Evolutionary conservation across 2,113 vertebrate genomes (phyloP).

Genomic region (Sus scrofa): DNA sequence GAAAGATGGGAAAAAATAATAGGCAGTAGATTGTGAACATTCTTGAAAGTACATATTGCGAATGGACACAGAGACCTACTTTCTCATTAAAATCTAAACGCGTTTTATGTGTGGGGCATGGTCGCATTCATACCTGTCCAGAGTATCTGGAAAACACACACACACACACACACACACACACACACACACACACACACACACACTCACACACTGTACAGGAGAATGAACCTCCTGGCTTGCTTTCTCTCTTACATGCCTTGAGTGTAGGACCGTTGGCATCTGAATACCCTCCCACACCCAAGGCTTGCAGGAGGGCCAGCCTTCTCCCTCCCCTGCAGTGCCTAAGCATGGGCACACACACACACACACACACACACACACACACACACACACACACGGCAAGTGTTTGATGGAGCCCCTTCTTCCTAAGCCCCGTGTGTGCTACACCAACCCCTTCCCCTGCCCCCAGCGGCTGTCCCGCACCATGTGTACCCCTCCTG

Average conservation of each 20-base stretch:
- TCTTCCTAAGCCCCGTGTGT: not conserved
- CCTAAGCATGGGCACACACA: not conserved
- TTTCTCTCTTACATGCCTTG: constrained; percentile 84
- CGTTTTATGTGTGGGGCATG: not conserved
- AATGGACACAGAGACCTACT: not conserved
- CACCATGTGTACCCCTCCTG: not conserved
- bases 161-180: not conserved
- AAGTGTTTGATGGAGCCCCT: not conserved
- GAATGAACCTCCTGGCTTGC: constrained; percentile 45
- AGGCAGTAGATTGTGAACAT: not conserved
- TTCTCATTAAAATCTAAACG: not conserved
- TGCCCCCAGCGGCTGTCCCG: not conserved
- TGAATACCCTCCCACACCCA: constrained; percentile 84
- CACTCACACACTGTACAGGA: not conserved
- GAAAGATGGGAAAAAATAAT: not conserved
- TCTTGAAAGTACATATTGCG: not conserved
- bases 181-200: not conserved
- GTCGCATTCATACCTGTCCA: not conserved
- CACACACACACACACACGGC: not conserved
- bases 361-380: not conserved
- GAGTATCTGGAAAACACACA: not conserved
- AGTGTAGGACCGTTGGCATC: constrained; percentile 82
- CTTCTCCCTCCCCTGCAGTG: constrained; percentile 38
- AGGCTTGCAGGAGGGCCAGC: constrained; percentile 81
- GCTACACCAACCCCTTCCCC: not conserved